These are phyloP conservation scores for Protosalanx chinensis DNA, from an alignment of 2,797 vertebrate genomes.

Conservation along the genomic window DNA sequence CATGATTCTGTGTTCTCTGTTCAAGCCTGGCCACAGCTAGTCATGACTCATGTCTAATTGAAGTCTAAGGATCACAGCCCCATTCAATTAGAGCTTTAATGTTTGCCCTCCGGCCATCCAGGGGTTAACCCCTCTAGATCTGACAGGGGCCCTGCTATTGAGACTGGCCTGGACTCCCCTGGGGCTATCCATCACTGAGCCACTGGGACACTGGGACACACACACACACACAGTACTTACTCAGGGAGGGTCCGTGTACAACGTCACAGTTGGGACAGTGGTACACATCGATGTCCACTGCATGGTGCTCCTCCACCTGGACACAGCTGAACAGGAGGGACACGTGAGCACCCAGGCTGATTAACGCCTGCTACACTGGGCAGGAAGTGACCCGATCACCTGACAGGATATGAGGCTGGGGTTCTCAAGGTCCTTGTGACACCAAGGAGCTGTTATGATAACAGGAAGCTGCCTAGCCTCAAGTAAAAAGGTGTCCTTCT, in stretches of 20 bases:
- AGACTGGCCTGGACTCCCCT: conserved; percentile 22
- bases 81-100: conserved; percentile 66
- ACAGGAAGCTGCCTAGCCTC: background rate
- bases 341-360: background rate
- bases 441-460: conserved; percentile 4
- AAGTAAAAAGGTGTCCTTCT: background rate
- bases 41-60: conserved; percentile 36
- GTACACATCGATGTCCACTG: conserved; percentile 96
- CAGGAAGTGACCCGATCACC: background rate
- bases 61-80: conserved; percentile 48
- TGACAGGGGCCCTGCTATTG: conserved; percentile 38
- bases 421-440: background rate
- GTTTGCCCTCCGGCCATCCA: conserved; percentile 40
- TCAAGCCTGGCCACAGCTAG: conserved; percentile 9
- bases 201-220: too few species aligned
- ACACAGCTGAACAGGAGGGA: conserved; percentile 81
- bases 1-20: background rate
- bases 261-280: conserved; percentile 97
- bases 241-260: conserved; percentile 88
- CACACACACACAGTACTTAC: conserved; percentile 75
- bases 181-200: conserved; percentile 22
- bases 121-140: conserved; percentile 39
- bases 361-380: background rate
- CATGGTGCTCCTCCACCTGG: conserved; percentile 95
- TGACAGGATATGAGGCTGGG: background rate